A percentile compares a stretch with the other conserved stretches of the same genome.
phyloP scores from a whole-genome alignment of 2,888 invertebrate species.

The Syritta pipiens region DNA sequence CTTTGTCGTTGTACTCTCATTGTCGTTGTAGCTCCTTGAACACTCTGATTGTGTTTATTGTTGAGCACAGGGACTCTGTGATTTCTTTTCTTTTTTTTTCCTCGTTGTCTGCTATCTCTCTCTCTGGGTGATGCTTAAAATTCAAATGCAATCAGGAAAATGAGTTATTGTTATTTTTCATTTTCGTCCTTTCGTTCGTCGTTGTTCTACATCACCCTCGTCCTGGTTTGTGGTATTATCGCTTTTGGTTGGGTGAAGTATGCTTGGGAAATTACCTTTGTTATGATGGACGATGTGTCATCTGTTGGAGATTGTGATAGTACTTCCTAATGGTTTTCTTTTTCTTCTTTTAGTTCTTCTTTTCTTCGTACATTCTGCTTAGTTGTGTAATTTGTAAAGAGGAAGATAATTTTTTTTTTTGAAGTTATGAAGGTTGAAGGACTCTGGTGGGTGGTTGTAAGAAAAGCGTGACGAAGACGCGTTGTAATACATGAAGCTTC shows the following conservation, averaged over 20 bases:
- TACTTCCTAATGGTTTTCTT: constrained; percentile 20
- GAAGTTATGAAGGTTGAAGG: not conserved
- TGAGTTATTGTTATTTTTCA: constrained; percentile 61
- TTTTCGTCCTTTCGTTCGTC: constrained; percentile 6
- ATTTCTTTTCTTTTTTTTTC: constrained; percentile 29
- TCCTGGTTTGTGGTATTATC: constrained; percentile 22
- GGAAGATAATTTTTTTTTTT: constrained; percentile 3
- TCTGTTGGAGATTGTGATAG: constrained; percentile 54
- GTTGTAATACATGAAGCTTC: no score
- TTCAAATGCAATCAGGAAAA: constrained; percentile 66
- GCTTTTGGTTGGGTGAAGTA: constrained; percentile 28
- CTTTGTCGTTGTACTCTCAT: constrained; percentile 29
- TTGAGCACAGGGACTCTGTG: constrained; percentile 61
- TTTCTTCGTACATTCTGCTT: not conserved
- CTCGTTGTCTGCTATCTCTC: constrained; percentile 14
- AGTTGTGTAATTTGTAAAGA: constrained; percentile 31
- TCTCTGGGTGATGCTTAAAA: constrained; percentile 56
- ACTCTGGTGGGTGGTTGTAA: not conserved
- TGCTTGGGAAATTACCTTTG: constrained; percentile 60
- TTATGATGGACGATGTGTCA: constrained; percentile 58
- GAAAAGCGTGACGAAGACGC: no score
- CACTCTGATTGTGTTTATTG: constrained; percentile 66
- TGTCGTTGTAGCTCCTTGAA: constrained; percentile 42
- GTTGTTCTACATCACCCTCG: not conserved
- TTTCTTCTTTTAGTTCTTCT: not conserved